Percentiles rank a stretch among this genome's conserved stretches.
phyloP scores from a whole-genome alignment of 1,140 invertebrate species.

The Bombus superbus region DNA sequence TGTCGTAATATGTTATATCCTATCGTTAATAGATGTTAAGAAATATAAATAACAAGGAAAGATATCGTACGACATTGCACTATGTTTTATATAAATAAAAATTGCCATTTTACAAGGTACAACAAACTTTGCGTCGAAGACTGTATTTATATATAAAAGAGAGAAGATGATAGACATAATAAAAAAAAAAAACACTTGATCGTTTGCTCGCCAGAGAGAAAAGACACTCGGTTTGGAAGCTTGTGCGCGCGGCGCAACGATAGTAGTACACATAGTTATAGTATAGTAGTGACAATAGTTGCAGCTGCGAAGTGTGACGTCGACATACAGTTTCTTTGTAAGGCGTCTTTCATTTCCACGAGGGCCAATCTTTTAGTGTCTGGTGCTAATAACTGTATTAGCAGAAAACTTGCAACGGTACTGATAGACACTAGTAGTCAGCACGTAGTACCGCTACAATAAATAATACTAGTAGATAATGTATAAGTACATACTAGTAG shows the following conservation, averaged over 20 bases:
- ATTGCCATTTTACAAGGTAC: neutral
- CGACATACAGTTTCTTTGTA: constrained; percentile 72
- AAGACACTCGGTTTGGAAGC: constrained; percentile 69
- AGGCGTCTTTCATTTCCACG: constrained; percentile 68
- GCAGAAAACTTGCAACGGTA: neutral
- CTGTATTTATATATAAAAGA: neutral
- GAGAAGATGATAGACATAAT: neutral
- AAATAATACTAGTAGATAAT: too few species aligned
- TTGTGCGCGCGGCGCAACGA: constrained; percentile 81
- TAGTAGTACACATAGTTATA: constrained; percentile 83
- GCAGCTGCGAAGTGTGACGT: constrained; percentile 81
- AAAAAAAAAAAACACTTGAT: constrained; percentile 27
- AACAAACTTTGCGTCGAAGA: neutral
- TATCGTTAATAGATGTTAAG: too few species aligned
- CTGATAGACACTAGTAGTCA: neutral
- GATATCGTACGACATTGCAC: too few species aligned
- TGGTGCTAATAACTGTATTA: neutral
- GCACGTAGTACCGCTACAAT: too few species aligned
- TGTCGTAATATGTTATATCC: too few species aligned
- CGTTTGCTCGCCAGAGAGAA: constrained; percentile 38
- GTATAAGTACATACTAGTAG: neutral
- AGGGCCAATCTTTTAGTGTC: neutral
- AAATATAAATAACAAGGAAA: too few species aligned
- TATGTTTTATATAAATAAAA: too few species aligned
- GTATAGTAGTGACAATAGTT: constrained; percentile 83